Conservation (phyloP, 2,888 invertebrate genomes). For the Lepetodrilus schrolli region DNA sequence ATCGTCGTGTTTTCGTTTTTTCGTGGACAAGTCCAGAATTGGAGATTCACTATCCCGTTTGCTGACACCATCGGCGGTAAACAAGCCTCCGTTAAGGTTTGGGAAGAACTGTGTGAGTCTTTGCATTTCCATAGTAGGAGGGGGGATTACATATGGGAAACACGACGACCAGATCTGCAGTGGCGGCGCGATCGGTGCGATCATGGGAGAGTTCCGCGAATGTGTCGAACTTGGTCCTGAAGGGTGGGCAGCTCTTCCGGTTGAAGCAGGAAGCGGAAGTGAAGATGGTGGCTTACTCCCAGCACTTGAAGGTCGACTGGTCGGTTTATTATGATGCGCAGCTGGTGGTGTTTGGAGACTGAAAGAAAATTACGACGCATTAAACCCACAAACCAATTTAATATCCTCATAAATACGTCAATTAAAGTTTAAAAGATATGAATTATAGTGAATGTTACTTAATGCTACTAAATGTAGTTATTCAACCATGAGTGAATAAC, state of each 20-base stretch:
- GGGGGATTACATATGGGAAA: conserved; percentile 30
- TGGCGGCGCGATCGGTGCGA: background rate
- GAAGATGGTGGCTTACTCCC: background rate
- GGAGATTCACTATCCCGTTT: conserved; percentile 17
- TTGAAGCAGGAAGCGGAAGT: background rate
- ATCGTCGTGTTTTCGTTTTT: conserved; percentile 18
- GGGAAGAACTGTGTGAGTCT: conserved; percentile 33
- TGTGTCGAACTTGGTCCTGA: background rate
- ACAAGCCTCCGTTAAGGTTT: conserved; percentile 26
- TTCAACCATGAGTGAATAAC: too few species aligned
- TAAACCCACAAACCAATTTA: too few species aligned
- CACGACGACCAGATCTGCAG: conserved; percentile 32
- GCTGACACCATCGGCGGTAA: background rate
- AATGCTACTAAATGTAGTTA: too few species aligned
- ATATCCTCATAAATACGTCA: too few species aligned
- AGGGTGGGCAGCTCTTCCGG: conserved; percentile 21
- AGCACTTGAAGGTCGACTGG: conserved; percentile 2
- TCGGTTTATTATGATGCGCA: background rate
- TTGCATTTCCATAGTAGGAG: conserved; percentile 25
- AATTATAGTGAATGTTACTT: too few species aligned
- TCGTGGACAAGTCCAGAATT: conserved; percentile 26
- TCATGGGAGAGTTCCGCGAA: conserved; percentile 1
- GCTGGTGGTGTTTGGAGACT: conserved; percentile 19
- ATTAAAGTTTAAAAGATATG: too few species aligned
- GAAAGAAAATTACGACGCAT: too few species aligned